A percentile compares a stretch with the other conserved stretches of the same genome.
These are phyloP conservation scores for Lepus townsendii DNA, from an alignment of 2,797 vertebrate species.

Conservation along the genomic window DNA sequence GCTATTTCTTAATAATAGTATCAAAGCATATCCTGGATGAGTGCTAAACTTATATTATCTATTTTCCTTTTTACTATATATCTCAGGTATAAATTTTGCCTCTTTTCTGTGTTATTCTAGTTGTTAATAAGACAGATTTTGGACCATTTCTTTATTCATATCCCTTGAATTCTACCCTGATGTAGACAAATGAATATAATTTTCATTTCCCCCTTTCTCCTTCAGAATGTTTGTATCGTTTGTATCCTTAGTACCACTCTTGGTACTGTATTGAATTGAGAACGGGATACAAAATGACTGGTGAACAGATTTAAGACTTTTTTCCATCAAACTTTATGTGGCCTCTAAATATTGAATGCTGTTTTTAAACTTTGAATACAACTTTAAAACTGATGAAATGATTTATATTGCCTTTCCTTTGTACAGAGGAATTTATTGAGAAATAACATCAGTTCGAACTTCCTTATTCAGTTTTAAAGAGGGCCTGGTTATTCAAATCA, in stretches of 20 bases:
- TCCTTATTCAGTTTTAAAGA: constrained; percentile 60
- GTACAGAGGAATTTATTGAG: constrained; percentile 64
- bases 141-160: not conserved
- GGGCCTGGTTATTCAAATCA: constrained; percentile 10
- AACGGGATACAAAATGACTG: constrained; percentile 37
- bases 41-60: not conserved
- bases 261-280: constrained; percentile 4
- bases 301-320: constrained; percentile 33
- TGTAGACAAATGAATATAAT: constrained; percentile 16
- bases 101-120: constrained; percentile 26
- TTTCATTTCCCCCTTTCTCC: not conserved
- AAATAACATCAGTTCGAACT: constrained; percentile 60
- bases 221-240: constrained; percentile 39
- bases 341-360: constrained; percentile 41
- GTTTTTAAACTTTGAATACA: constrained; percentile 56
- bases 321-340: not conserved
- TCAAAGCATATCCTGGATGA: not conserved
- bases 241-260: not conserved
- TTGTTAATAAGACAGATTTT: constrained; percentile 1
- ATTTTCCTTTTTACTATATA: constrained; percentile 5
- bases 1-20: constrained; percentile 30
- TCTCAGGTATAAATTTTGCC: not conserved
- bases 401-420: constrained; percentile 50
- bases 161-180: constrained; percentile 10
- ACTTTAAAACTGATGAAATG: constrained; percentile 64